Evolutionary conservation across 2,888 invertebrate species (phyloP).

Genomic region (Tachina fera): DNA sequence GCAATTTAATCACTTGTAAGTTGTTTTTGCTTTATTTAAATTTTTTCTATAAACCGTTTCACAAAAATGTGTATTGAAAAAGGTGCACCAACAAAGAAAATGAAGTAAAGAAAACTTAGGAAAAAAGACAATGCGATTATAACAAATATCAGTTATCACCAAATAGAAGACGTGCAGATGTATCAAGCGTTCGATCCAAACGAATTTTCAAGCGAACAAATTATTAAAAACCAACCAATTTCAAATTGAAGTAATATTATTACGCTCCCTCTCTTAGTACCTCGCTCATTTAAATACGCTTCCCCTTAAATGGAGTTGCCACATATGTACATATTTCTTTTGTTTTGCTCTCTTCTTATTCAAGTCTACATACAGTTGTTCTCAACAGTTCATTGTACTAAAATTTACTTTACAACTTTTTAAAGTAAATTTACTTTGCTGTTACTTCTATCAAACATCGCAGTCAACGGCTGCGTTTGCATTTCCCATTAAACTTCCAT

Average conservation of each 20-base stretch:
- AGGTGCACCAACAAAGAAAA: slow-evolving; percentile 32
- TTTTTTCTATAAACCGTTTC: slow-evolving; percentile 35
- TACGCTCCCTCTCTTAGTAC: slow-evolving; percentile 8
- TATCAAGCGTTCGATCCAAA: slow-evolving; percentile 73
- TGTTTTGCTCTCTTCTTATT: neutral
- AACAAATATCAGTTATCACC: slow-evolving; percentile 62
- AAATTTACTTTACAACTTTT: slow-evolving; percentile 44
- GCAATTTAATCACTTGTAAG: slow-evolving; percentile 24
- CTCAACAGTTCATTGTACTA: slow-evolving; percentile 68
- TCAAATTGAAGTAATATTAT: slow-evolving; percentile 32
- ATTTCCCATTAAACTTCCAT: slow-evolving; percentile 23
- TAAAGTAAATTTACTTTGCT: slow-evolving; percentile 59
- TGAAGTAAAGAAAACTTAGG: slow-evolving; percentile 22
- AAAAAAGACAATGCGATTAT: slow-evolving; percentile 48
- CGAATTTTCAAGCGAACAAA: slow-evolving; percentile 66
- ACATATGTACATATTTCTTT: neutral
- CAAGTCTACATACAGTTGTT: neutral
- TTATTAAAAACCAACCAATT: slow-evolving; percentile 59
- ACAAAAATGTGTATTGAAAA: slow-evolving; percentile 46
- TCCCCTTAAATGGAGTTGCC: slow-evolving; percentile 64
- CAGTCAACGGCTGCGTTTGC: neutral
- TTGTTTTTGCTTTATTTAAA: slow-evolving; percentile 25
- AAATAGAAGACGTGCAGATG: slow-evolving; percentile 66
- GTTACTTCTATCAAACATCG: neutral
- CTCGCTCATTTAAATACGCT: slow-evolving; percentile 18